Conservation (phyloP, 2,113 vertebrate genomes). For the Shinisaurus crocodilurus region DNA sequence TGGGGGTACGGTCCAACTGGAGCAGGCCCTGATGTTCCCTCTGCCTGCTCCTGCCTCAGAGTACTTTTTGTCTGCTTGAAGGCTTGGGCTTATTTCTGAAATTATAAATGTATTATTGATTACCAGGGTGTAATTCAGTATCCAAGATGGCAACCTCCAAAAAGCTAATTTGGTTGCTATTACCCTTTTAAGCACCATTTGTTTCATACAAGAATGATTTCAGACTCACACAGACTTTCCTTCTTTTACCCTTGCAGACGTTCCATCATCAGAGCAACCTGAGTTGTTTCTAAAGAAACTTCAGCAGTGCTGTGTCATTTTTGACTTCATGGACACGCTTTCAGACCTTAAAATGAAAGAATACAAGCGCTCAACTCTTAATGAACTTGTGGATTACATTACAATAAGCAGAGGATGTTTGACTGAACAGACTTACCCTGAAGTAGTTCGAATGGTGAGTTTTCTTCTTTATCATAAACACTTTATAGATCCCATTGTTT, state of each 20-base stretch:
- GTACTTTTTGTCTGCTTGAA: background rate
- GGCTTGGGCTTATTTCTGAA: conserved; percentile 46
- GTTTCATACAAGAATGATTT: conserved; percentile 77
- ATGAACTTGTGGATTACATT: conserved; percentile 99
- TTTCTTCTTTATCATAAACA: conserved; percentile 74
- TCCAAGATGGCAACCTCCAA: conserved; percentile 39
- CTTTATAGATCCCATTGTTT: conserved; percentile 52
- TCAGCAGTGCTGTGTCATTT: conserved; percentile 99
- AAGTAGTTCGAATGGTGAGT: conserved; percentile 99
- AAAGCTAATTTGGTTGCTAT: conserved; percentile 66
- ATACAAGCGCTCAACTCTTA: conserved; percentile 99
- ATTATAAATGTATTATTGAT: conserved; percentile 42
- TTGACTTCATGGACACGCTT: conserved; percentile 99
- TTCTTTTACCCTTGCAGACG: conserved; percentile 85
- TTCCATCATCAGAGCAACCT: conserved; percentile 96
- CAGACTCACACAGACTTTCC: conserved; percentile 78
- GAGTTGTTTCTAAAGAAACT: conserved; percentile 99
- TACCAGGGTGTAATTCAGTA: conserved; percentile 31
- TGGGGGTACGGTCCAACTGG: no score
- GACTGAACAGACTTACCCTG: conserved; percentile 99
- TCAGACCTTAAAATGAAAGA: conserved; percentile 99
- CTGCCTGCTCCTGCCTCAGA: no score
- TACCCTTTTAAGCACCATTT: conserved; percentile 76
- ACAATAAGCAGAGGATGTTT: conserved; percentile 99
- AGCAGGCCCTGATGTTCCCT: no score